Base-by-base conservation (phyloP, 2,113 vertebrate species). In the Chaetura pelagica region DNA sequence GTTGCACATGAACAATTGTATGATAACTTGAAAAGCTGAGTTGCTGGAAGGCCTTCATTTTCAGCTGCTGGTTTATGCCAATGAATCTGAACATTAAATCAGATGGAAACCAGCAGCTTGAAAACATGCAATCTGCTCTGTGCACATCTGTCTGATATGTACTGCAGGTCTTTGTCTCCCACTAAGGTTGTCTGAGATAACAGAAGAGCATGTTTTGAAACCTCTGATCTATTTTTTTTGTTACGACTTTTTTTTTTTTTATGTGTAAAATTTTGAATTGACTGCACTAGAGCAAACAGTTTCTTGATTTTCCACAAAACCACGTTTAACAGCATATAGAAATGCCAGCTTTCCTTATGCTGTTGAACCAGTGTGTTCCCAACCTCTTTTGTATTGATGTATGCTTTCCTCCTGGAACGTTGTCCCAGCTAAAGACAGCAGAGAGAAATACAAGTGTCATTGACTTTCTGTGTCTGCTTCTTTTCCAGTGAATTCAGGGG, bases 71-170 rank as follows among this genome's bases (percentile, higher is more conserved):
- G 8, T 35, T 63, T 51, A 32, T 90, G 96, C 95, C 95, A 94
- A 8, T 4, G 7, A 84, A 84, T 95, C 79, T 75, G 92, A 96
- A 95, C 95, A 84, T 96, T 94, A 94, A 96, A 96, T 97, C 96
- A 81, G 89, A 94, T 91, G 91, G 87, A 92, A 97, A 95, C 49
- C 96, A 97, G 90, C 96, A 89, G 74, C 95, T 92, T 19, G 68
- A 93, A 81, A 95, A 90, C 55, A 51, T 68, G 87, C 97, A 96
- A 74, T 95, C 96, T 97, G 97, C 95, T 95, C 67, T 21, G 12
- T 78, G 75, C 95, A 96, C 96, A 97, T 97, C 97, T 97, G 97
- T 74, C 94, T 48, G 44, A 15, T 58, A 74, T 30, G 78, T 40
- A n/a, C 79, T 78, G 92, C 72, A 59, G 88, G 77, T 75, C 87